Evolutionary conservation across 53 echinoderm and acorn worm genomes (phyloP).

Genomic region (Paracentrotus lividus): DNA sequence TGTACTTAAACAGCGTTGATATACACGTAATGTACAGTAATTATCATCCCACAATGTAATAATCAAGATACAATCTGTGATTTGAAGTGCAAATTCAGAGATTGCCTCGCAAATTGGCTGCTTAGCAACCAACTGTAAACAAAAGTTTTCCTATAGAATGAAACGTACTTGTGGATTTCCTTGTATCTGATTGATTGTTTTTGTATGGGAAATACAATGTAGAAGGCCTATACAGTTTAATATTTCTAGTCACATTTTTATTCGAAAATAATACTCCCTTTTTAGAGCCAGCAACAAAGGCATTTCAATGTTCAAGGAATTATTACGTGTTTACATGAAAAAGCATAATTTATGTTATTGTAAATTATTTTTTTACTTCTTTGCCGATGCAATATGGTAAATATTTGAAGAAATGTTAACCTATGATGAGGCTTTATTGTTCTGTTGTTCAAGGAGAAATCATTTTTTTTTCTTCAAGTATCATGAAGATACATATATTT

Average conservation of each 20-base stretch:
- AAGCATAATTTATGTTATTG: background rate
- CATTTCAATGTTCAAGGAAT: too few relatives aligned
- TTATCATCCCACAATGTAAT: background rate
- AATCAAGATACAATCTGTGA: background rate
- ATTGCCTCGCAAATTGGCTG: background rate
- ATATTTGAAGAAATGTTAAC: background rate
- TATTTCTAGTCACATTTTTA: too few relatives aligned
- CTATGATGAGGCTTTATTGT: background rate
- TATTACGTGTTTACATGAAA: background rate
- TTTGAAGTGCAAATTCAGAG: slow-evolving; percentile 17
- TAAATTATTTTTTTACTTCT: background rate
- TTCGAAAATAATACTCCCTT: too few relatives aligned
- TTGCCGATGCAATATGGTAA: background rate
- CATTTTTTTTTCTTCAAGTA: too few relatives aligned
- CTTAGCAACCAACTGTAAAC: slow-evolving; percentile 22
- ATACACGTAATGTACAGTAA: too few relatives aligned
- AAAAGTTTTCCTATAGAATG: background rate
- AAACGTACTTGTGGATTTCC: background rate
- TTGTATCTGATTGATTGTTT: background rate
- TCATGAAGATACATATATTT: too few relatives aligned
- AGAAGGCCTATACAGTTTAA: too few relatives aligned
- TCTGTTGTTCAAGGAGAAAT: too few relatives aligned
- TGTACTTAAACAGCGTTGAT: too few relatives aligned
- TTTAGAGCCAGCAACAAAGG: too few relatives aligned
- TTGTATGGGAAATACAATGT: background rate